Percentiles rank a stretch among this genome's conserved stretches.
Conservation (phyloP, 2,888 invertebrate species). For the Deilephila porcellus region DNA sequence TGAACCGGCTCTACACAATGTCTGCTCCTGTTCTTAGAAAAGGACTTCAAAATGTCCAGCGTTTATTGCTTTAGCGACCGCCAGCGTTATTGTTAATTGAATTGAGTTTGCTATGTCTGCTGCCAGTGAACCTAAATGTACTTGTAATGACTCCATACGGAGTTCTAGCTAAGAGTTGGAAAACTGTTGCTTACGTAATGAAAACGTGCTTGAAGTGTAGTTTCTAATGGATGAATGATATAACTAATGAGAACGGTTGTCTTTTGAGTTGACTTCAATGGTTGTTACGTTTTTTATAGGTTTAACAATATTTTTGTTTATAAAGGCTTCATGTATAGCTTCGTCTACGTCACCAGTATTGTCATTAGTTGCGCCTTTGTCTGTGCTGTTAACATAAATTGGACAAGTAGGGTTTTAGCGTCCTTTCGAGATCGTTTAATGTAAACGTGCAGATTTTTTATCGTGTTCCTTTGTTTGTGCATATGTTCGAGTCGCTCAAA, state of each 20-base stretch:
- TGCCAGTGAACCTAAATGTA: constrained; percentile 14
- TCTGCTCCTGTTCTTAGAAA: constrained; percentile 30
- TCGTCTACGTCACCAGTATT: neutral
- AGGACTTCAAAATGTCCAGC: constrained; percentile 3
- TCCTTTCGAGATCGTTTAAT: neutral
- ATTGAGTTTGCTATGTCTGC: neutral
- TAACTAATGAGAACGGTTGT: neutral
- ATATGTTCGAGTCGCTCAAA: neutral
- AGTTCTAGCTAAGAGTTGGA: neutral
- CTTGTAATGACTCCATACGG: neutral
- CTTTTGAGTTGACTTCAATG: neutral
- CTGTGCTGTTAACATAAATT: neutral
- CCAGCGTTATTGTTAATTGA: constrained; percentile 22
- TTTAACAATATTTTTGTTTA: neutral
- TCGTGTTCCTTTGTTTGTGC: constrained; percentile 7
- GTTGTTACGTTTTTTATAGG: neutral
- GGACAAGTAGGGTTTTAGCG: constrained; percentile 7
- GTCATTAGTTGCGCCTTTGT: neutral
- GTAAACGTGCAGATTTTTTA: neutral
- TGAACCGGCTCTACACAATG: constrained; percentile 40
- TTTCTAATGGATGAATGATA: neutral
- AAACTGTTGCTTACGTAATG: constrained; percentile 2
- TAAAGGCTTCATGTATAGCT: neutral
- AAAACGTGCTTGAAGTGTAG: neutral
- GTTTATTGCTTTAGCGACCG: neutral